Conservation (phyloP, 2,888 invertebrate species). For the Acrobasis repandana region DNA sequence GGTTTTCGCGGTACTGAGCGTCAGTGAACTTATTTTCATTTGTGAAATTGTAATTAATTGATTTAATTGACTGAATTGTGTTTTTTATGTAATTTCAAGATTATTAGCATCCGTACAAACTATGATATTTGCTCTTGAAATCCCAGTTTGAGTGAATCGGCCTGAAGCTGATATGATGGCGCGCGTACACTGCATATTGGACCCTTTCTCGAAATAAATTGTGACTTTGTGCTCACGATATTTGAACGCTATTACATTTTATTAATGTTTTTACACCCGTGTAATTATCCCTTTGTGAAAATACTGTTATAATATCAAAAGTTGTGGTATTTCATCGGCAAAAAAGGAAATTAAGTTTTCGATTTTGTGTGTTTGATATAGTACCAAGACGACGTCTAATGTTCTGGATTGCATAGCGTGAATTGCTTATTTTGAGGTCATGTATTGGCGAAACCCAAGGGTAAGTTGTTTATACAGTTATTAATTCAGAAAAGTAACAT, state of each 20-base stretch:
- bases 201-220: slow-evolving; percentile 68
- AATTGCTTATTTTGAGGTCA: slow-evolving; percentile 50
- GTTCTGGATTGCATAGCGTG: slow-evolving; percentile 50
- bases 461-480: slow-evolving; percentile 49
- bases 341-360: slow-evolving; percentile 76
- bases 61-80: slow-evolving; percentile 37
- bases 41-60: slow-evolving; percentile 41
- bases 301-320: slow-evolving; percentile 38
- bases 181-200: slow-evolving; percentile 66
- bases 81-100: slow-evolving; percentile 42
- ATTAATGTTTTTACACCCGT: slow-evolving; percentile 56
- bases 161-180: slow-evolving; percentile 63
- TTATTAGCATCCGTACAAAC: slow-evolving; percentile 34
- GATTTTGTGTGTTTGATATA: slow-evolving; percentile 48
- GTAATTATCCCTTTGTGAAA: slow-evolving; percentile 41
- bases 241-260: slow-evolving; percentile 50
- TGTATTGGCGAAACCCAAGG: slow-evolving; percentile 40
- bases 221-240: slow-evolving; percentile 63
- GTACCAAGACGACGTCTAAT: slow-evolving; percentile 51
- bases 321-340: slow-evolving; percentile 40
- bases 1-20: slow-evolving; percentile 72
- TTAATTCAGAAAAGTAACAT: slow-evolving; percentile 51
- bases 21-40: slow-evolving; percentile 64
- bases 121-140: slow-evolving; percentile 30
- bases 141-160: slow-evolving; percentile 26